Base-by-base conservation (phyloP, 2,888 invertebrate genomes). In the Gari tellinella region DNA sequence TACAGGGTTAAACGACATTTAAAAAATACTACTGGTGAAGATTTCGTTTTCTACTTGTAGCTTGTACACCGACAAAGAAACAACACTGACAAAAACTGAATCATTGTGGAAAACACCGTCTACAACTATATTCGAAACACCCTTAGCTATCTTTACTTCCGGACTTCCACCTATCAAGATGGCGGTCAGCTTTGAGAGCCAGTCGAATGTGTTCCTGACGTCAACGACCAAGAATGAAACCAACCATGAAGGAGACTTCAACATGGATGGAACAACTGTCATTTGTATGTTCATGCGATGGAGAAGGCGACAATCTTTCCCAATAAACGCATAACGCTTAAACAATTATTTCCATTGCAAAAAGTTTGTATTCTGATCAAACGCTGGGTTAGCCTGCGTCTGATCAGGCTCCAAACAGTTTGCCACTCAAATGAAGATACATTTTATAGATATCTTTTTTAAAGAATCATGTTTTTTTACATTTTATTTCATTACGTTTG, bases 151-250 rank as follows among this genome's bases (percentile, higher is more conserved):
- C 25, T 72, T 76, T 26, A 64, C 52, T 15, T n/a, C 31, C 3
- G 56, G 63, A 8, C 61, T 72, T 14, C 56, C 66, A 10, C 76
- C 76, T 3, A 63, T 76, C 26, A 26, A 67, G 25, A 51, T 76
- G 14, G 72, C 67, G 8, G 76, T 76, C 21, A 51, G 52, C 46
- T 72, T 60, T 31, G 53, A 63, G 19, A 67, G 63, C 19, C 76
- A 76, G 56, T 61, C 72, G 3, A 76, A 76, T 38, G 43, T 72
- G 10, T 63, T 49, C n/a, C 31, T 76, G 37, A 72, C 60, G n/a
- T 49, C 76, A 14, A 52, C 49, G 2, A 68, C 67, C 0, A 72
- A 60, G 21, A 37, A 53, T 12, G 60, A 58, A 19, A 61, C 64
- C 40, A 49, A 40, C 21, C 67, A 68, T 26, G 23, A n/a, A 1